Conservation (phyloP, 2,888 invertebrate species). For the Campaea margaritaria region DNA sequence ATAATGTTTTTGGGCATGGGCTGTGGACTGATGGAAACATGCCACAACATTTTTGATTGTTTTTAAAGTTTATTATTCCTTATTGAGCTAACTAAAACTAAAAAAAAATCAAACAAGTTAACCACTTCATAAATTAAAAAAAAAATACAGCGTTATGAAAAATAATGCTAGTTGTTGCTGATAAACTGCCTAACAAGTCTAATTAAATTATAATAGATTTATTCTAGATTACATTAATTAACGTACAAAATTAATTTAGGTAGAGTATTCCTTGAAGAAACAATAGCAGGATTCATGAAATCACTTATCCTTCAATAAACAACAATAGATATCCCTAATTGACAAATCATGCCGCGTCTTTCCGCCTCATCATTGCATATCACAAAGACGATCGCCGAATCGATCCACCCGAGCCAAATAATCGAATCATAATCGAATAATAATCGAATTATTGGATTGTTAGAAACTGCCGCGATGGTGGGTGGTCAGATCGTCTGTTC, state of each 20-base stretch:
- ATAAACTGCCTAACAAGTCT: no score
- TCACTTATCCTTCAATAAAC: constrained; percentile 6
- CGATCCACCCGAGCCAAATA: constrained; percentile 73
- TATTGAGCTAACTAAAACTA: no score
- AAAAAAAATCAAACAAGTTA: no score
- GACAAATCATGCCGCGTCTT: constrained; percentile 64
- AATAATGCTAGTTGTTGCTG: neutral
- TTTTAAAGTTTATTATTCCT: no score
- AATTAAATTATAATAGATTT: no score
- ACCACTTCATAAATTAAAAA: no score
- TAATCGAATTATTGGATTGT: constrained; percentile 68
- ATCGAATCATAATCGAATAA: constrained; percentile 61
- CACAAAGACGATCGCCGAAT: constrained; percentile 74
- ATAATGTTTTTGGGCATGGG: no score
- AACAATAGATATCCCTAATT: constrained; percentile 56
- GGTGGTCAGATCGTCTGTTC: constrained; percentile 53
- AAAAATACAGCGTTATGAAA: no score
- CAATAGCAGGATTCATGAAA: neutral
- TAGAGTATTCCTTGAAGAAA: neutral
- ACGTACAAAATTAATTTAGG: neutral
- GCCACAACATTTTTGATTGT: no score
- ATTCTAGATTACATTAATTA: no score
- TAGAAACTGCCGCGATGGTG: constrained; percentile 69
- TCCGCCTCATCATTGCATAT: constrained; percentile 67
- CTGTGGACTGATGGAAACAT: no score